Evolutionary conservation across 2,113 vertebrate genomes (phyloP).

Genomic region (Leptobrachium ailaonicum): DNA sequence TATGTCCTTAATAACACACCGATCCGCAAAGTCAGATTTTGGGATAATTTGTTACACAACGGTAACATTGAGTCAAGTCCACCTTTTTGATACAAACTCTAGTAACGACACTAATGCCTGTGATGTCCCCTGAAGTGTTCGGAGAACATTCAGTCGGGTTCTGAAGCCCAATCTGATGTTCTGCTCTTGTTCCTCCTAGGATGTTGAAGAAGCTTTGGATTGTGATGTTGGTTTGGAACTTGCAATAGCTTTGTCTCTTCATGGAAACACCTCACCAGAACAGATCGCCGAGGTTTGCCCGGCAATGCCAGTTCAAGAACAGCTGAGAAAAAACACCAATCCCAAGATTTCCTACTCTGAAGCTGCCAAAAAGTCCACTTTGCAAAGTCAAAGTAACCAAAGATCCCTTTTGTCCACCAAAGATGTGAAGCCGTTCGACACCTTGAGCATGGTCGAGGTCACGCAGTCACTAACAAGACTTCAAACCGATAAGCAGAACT

Average conservation of each 20-base stretch:
- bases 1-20: too few relatives aligned
- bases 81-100: too few relatives aligned
- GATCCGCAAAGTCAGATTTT: too few relatives aligned
- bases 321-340: neutral
- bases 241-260: constrained; percentile 27
- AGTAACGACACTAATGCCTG: too few relatives aligned
- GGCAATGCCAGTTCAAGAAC: neutral
- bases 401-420: neutral
- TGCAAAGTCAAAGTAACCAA: neutral
- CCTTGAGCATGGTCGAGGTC: neutral
- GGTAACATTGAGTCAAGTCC: too few relatives aligned
- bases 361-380: constrained; percentile 14
- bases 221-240: constrained; percentile 29
- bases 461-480: neutral
- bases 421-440: neutral
- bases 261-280: neutral
- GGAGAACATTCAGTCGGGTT: too few relatives aligned
- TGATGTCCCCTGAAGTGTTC: too few relatives aligned
- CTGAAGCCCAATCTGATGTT: too few relatives aligned
- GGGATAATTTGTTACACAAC: too few relatives aligned
- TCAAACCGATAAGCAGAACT: neutral
- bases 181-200: neutral
- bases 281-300: neutral
- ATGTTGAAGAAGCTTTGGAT: neutral
- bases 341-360: constrained; percentile 15